These are phyloP conservation scores for Telenomus remus DNA, from an alignment of 1,140 invertebrate genomes.

Conservation along the genomic window DNA sequence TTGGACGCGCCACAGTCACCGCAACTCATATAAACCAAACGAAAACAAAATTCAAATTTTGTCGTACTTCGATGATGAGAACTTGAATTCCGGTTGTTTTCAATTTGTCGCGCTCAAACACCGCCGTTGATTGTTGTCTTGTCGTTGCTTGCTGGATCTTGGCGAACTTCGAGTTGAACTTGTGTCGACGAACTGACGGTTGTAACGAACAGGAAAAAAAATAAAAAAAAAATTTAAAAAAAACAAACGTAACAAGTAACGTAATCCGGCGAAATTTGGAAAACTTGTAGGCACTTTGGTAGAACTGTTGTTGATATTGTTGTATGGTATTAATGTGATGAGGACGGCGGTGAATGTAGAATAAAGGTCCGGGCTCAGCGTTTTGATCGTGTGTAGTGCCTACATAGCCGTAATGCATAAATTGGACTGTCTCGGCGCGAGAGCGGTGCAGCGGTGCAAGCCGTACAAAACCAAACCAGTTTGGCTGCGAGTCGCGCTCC, in stretches of 20 bases:
- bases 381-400: conserved; percentile 74
- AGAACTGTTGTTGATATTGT: conserved; percentile 60
- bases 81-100: conserved; percentile 16
- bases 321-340: conserved; percentile 59
- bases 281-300: conserved; percentile 67
- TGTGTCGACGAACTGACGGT: neutral
- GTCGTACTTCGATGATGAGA: conserved; percentile 9
- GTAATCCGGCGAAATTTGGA: conserved; percentile 58
- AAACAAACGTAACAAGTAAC: neutral
- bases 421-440: conserved; percentile 75
- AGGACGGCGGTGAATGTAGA: conserved; percentile 62
- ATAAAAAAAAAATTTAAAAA: too few relatives aligned
- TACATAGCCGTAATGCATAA: conserved; percentile 77
- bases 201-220: too few relatives aligned
- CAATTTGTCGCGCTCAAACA: conserved; percentile 8
- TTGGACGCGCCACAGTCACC: neutral
- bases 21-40: neutral
- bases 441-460: conserved; percentile 75
- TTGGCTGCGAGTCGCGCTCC: conserved; percentile 69
- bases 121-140: conserved; percentile 18
- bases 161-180: neutral
- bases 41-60: conserved; percentile 4
- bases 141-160: neutral
- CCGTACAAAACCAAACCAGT: conserved; percentile 74
- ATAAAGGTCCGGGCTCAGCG: conserved; percentile 69